Conservation (phyloP, 2,113 vertebrate species). For the Colaptes auratus region DNA sequence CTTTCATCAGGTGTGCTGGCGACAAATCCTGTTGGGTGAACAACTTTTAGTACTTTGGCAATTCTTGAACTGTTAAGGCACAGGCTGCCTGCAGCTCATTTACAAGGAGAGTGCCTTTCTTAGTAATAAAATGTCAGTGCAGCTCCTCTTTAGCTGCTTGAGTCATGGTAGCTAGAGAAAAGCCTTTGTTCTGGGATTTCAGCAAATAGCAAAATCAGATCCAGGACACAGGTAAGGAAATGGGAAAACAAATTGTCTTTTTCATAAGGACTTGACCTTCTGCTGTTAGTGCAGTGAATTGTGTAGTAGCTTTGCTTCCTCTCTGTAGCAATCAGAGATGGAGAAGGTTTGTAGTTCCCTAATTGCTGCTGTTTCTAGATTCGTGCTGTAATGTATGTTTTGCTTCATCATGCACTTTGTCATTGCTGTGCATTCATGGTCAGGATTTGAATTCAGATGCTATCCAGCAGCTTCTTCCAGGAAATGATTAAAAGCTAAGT, state of each 20-base stretch:
- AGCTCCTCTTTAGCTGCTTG: background rate
- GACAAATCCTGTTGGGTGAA: background rate
- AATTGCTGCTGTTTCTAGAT: background rate
- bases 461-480: constrained; percentile 4
- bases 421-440: background rate
- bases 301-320: background rate
- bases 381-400: background rate
- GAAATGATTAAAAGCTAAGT: background rate
- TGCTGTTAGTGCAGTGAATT: background rate
- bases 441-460: background rate
- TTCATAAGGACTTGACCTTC: background rate
- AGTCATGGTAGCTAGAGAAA: background rate
- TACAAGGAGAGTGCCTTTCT: background rate
- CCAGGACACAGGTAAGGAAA: background rate
- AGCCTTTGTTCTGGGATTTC: background rate
- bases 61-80: background rate
- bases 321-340: background rate
- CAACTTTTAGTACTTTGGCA: background rate
- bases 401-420: background rate
- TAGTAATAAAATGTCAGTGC: background rate
- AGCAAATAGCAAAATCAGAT: background rate
- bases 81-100: background rate
- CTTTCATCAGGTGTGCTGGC: background rate
- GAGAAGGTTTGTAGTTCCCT: background rate
- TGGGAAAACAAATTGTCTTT: background rate